These are phyloP conservation scores for Neostethus bicornis DNA, from an alignment of 2,797 vertebrate genomes.

Conservation along the genomic window DNA sequence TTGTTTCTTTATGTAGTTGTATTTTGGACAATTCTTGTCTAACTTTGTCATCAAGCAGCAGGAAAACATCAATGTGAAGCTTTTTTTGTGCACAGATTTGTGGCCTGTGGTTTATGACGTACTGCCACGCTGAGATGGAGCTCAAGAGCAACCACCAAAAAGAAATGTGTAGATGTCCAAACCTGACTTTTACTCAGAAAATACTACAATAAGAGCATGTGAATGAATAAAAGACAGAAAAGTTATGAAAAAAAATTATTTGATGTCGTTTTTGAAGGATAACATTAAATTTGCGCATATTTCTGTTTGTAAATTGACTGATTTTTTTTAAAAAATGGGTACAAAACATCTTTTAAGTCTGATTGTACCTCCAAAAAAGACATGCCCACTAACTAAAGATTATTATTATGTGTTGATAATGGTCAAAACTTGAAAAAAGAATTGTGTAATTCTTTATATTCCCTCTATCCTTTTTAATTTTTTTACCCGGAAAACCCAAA, in stretches of 20 bases:
- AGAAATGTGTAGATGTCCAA: slow-evolving; percentile 58
- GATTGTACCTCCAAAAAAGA: slow-evolving; percentile 54
- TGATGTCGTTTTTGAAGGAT: no score
- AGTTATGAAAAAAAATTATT: slow-evolving; percentile 10
- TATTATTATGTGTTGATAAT: slow-evolving; percentile 52
- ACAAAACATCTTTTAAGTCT: slow-evolving; percentile 36
- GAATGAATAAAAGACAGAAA: slow-evolving; percentile 3
- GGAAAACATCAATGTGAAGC: slow-evolving; percentile 53
- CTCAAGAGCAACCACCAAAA: slow-evolving; percentile 62
- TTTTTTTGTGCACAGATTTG: slow-evolving; percentile 38
- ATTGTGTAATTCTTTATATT: slow-evolving; percentile 39
- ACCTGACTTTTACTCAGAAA: slow-evolving; percentile 52
- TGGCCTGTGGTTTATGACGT: slow-evolving; percentile 67
- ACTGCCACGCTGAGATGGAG: slow-evolving; percentile 71
- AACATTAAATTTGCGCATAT: no score
- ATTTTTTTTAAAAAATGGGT: background rate
- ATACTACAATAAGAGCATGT: slow-evolving; percentile 14
- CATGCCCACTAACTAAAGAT: slow-evolving; percentile 49
- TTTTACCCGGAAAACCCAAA: slow-evolving; percentile 48
- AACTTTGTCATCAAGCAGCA: slow-evolving; percentile 69
- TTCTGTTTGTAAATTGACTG: background rate
- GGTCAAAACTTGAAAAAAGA: slow-evolving; percentile 60
- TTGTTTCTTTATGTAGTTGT: slow-evolving; percentile 12
- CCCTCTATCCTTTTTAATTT: slow-evolving; percentile 35
- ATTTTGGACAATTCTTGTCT: slow-evolving; percentile 42